phyloP scores from a whole-genome alignment of 2,888 invertebrate genomes.

The Anagyrus pseudococci region DNA sequence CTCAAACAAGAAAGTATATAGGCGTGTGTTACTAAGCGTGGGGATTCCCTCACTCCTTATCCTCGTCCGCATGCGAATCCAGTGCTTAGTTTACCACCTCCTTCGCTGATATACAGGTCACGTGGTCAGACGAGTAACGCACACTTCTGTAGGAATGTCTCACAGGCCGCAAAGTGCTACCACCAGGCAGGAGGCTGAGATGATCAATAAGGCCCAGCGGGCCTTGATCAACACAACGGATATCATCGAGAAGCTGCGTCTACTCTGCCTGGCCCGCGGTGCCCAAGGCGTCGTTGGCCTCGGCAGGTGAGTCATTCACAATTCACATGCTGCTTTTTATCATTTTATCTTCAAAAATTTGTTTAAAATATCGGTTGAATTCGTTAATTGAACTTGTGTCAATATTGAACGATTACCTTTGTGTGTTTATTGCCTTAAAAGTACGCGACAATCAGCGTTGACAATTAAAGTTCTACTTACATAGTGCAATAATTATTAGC shows the following conservation, averaged over 20 bases:
- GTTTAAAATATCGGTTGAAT: background rate
- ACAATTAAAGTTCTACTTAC: no score
- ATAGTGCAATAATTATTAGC: no score
- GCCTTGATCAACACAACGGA: constrained; percentile 75
- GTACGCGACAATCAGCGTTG: background rate
- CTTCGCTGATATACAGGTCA: background rate
- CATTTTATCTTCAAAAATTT: background rate
- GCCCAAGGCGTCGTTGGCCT: constrained; percentile 87
- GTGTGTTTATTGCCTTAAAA: no score
- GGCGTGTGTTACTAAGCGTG: no score
- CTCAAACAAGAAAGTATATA: no score
- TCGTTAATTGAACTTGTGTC: no score
- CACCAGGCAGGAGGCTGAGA: constrained; percentile 77
- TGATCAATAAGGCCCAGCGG: constrained; percentile 77
- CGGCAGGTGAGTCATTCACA: constrained; percentile 71
- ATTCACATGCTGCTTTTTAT: background rate
- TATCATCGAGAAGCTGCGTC: constrained; percentile 82
- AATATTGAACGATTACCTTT: no score
- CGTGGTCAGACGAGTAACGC: constrained; percentile 23
- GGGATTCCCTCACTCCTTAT: no score
- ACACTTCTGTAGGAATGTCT: constrained; percentile 63
- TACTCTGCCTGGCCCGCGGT: constrained; percentile 84
- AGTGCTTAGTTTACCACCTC: no score
- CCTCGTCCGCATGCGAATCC: background rate
- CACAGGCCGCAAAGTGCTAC: constrained; percentile 77